Evolutionary conservation across 2,797 vertebrate genomes (phyloP), one percentile per base, ranked within the genome.

Genomic region (Erpetoichthys calabaricus): DNA sequence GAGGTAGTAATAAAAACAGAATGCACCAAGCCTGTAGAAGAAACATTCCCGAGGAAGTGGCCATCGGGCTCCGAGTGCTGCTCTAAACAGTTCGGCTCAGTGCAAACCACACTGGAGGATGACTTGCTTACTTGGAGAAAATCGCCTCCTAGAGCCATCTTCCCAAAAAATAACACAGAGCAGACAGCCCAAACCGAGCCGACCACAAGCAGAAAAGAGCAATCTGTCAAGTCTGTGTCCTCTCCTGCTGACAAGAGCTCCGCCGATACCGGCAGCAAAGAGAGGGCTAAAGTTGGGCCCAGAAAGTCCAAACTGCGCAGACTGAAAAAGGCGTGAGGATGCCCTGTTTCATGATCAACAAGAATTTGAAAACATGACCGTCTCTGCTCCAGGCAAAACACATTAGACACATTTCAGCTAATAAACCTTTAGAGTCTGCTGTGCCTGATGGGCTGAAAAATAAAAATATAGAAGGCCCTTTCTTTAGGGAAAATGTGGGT

Each of bases 241-340:
- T 72, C 73, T 9, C 68, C 57, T 77, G 68, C 59, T 65, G 80
- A 81, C 69, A 77, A 77, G 75, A 71, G 75, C 72, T 76, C 79
- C 50, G 68, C 72, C 75, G 65, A 75, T 73, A 67, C 73, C 57
- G 71, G 74, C 59, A 60, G 65, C 69, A 73, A 74, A 61, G 75
- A 80, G 76, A 72, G 72, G 65, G 72, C 61, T 58, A 69, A 77
- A 69, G 75, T 67, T 59, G 75, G 72, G 65, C 76, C 85, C 52
- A 70, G 83, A 80, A 86, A 80, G 72, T 85, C 84, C 45, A 87
- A 84, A 79, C 80, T 85, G 62, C 74, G 80, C 61, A 82, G 84
- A 62, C 66, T 72, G 61, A 86, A 83, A 75, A 82, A 80, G 68
- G 74, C 67, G 51, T 82, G 63, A 77, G 72, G 67, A 71, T 25